A percentile compares a stretch with the other conserved stretches of the same genome.
These are phyloP conservation scores for Pseudococcus longispinus DNA, from an alignment of 2,888 invertebrate species.

Conservation along the genomic window DNA sequence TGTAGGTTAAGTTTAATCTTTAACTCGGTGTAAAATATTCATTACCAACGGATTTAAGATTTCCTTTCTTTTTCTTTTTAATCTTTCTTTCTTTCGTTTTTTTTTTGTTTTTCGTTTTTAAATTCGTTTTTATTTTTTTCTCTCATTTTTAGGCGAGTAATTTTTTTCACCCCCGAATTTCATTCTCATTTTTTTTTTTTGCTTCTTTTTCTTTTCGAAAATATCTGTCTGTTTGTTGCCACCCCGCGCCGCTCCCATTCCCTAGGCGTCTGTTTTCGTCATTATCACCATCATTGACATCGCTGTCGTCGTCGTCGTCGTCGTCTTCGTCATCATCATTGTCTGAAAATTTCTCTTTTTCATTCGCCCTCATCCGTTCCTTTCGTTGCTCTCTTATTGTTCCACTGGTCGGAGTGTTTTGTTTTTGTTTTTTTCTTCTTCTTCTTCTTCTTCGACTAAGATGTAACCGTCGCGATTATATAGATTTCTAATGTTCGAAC, in stretches of 20 bases:
- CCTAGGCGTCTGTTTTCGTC: background rate
- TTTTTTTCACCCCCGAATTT: background rate
- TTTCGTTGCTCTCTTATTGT: background rate
- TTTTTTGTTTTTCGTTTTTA: background rate
- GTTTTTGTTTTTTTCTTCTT: background rate
- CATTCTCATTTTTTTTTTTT: background rate
- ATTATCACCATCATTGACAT: background rate
- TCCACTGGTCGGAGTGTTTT: background rate
- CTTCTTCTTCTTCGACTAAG: background rate
- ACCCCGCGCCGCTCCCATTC: background rate
- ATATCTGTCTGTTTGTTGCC: background rate
- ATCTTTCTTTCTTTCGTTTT: background rate
- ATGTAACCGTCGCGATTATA: background rate
- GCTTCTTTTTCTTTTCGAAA: background rate
- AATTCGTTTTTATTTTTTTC: background rate
- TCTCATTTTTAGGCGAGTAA: background rate
- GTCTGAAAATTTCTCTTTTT: background rate
- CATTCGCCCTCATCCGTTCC: background rate
- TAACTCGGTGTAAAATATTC: slow-evolving; percentile 26
- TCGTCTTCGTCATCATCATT: background rate
- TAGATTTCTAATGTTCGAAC: background rate
- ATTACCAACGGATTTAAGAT: slow-evolving; percentile 26
- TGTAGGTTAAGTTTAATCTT: slow-evolving; percentile 26
- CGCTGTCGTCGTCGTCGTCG: background rate
- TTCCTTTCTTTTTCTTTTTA: background rate